These are phyloP conservation scores for Discoglossus pictus DNA, from an alignment of 2,797 vertebrate genomes.

Conservation along the genomic window DNA sequence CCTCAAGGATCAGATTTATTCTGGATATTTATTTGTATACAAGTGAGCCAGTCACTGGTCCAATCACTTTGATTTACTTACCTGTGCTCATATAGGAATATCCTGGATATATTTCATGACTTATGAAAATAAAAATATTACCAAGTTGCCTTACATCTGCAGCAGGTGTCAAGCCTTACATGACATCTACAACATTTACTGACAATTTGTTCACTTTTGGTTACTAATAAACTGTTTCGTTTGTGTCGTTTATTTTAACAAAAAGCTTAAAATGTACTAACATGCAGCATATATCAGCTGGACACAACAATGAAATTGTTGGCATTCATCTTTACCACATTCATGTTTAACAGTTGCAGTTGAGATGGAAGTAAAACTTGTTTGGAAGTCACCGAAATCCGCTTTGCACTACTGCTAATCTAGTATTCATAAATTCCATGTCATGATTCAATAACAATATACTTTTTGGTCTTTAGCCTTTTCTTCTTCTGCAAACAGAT, in stretches of 20 bases:
- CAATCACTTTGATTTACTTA: too few relatives aligned
- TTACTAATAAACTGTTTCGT: conserved; percentile 25
- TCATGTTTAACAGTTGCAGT: conserved; percentile 27
- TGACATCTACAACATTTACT: conserved; percentile 42
- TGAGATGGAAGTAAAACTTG: conserved; percentile 23
- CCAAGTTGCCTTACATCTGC: conserved; percentile 22
- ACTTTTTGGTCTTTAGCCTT: too few relatives aligned
- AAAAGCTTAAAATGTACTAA: conserved; percentile 34
- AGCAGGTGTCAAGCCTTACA: conserved; percentile 28
- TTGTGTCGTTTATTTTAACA: conserved; percentile 43
- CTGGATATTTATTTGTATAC: too few relatives aligned
- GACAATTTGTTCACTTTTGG: conserved; percentile 38
- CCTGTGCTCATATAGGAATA: too few relatives aligned
- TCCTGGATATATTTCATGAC: too few relatives aligned
- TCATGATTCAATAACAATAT: conserved; percentile 10
- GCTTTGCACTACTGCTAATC: neutral
- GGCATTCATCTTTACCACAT: conserved; percentile 30
- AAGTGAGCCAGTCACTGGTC: too few relatives aligned
- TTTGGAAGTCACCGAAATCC: conserved; percentile 21
- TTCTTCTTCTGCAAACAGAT: too few relatives aligned
- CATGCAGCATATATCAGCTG: conserved; percentile 30
- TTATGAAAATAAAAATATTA: conserved; percentile 39
- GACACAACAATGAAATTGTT: conserved; percentile 34
- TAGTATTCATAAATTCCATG: conserved; percentile 20
- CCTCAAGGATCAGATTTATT: too few relatives aligned